Percentiles rank a stretch among this genome's conserved stretches.
Conservation (phyloP, 2,888 invertebrate genomes). For the Entomobrya proxima region DNA sequence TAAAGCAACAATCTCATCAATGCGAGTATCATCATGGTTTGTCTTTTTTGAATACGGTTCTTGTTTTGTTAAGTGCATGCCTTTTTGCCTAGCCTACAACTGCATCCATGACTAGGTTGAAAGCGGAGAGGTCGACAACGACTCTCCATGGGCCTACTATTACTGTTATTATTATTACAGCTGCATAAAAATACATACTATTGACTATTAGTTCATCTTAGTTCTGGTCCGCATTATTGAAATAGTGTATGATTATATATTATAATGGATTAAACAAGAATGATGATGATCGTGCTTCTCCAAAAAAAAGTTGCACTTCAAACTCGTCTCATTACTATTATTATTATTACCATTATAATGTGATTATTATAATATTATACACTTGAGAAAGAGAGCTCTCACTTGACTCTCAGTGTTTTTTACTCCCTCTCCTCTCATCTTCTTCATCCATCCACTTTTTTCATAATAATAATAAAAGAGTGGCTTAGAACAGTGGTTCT, state of each 20-base stretch:
- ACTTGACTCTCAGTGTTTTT: constrained; percentile 16
- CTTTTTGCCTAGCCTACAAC: too few species aligned
- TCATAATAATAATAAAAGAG: constrained; percentile 37
- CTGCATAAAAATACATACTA: constrained; percentile 37
- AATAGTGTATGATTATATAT: constrained; percentile 25
- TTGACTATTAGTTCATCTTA: constrained; percentile 16
- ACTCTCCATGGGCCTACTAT: background rate
- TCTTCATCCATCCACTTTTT: constrained; percentile 12
- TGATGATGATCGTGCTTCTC: constrained; percentile 42
- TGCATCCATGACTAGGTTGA: background rate
- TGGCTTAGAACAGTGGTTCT: constrained; percentile 73
- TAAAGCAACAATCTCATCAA: background rate
- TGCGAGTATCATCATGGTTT: background rate
- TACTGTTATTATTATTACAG: constrained; percentile 26
- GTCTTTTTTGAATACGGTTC: constrained; percentile 30
- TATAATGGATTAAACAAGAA: constrained; percentile 13
- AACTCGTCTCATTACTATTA: constrained; percentile 59
- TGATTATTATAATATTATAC: constrained; percentile 27
- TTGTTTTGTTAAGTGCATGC: constrained; percentile 28
- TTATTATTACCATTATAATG: constrained; percentile 42
- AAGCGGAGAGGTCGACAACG: background rate
- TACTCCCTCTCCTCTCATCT: background rate
- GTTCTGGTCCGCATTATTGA: background rate
- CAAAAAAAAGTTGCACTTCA: constrained; percentile 56
- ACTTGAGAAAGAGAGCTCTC: background rate